Evolutionary conservation across 1,140 invertebrate species (phyloP).

Genomic region (Cephus cinctus): DNA sequence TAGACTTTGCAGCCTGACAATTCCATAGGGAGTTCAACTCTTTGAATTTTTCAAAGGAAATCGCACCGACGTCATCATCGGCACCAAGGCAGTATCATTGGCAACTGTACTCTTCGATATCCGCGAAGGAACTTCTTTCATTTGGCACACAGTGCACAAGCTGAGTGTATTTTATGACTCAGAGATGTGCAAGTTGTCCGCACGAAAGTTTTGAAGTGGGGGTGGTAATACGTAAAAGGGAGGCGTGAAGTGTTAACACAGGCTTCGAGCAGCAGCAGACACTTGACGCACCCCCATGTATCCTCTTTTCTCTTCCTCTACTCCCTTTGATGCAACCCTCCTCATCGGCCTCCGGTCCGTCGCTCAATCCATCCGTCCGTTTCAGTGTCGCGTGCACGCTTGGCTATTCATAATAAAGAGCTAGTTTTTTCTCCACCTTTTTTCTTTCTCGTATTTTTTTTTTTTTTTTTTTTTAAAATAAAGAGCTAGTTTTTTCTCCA

Average conservation of each 20-base stretch:
- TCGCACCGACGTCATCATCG: too few species aligned
- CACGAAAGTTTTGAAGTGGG: conserved; percentile 19
- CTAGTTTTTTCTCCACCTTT: neutral
- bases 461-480: too few species aligned
- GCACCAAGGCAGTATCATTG: too few species aligned
- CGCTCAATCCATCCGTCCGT: conserved; percentile 5
- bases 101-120: neutral
- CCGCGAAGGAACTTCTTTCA: conserved; percentile 15
- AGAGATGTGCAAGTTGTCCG: conserved; percentile 23
- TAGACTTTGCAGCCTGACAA: too few species aligned
- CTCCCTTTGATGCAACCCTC: conserved; percentile 11
- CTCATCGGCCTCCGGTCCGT: conserved; percentile 9
- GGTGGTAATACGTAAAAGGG: conserved; percentile 35
- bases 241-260: conserved; percentile 37
- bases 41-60: too few species aligned
- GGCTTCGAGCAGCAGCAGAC: conserved; percentile 25
- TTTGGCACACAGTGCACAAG: conserved; percentile 7
- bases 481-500: too few species aligned
- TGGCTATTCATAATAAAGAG: neutral
- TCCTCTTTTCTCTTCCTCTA: conserved; percentile 3
- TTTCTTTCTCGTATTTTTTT: too few species aligned
- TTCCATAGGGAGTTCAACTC: too few species aligned
- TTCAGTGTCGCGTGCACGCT: conserved; percentile 3
- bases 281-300: conserved; percentile 26
- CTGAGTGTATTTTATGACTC: conserved; percentile 26